These are phyloP conservation scores for Mamestra configurata DNA, from an alignment of 1,140 invertebrate genomes.

Conservation along the genomic window DNA sequence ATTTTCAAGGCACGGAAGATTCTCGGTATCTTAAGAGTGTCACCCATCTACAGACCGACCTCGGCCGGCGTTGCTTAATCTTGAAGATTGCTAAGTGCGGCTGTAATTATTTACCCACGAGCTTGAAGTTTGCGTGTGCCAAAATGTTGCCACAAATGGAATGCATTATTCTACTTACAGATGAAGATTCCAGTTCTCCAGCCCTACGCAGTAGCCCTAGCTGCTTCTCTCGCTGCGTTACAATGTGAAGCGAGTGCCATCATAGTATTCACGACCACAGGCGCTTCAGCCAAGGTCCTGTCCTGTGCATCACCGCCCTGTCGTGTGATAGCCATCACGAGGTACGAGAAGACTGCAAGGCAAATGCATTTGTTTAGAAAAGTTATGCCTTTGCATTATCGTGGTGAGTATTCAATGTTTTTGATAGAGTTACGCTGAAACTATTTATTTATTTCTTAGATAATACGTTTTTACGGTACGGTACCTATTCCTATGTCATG, in stretches of 20 bases:
- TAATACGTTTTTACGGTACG: no score
- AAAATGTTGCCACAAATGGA: no score
- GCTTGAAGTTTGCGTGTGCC: no score
- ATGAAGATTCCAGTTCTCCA: background rate
- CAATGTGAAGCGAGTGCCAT: conserved; percentile 47
- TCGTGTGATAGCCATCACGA: conserved; percentile 54
- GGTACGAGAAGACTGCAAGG: conserved; percentile 36
- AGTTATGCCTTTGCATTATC: conserved; percentile 56
- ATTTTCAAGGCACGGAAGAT: no score
- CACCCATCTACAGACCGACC: no score
- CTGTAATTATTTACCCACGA: no score
- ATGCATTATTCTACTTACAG: background rate
- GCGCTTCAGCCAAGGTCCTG: conserved; percentile 51
- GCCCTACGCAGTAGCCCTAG: conserved; percentile 45
- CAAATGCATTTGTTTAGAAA: conserved; percentile 57
- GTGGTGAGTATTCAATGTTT: conserved; percentile 37
- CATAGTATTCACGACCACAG: conserved; percentile 53
- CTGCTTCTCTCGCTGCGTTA: conserved; percentile 52
- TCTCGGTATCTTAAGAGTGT: no score
- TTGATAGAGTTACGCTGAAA: no score
- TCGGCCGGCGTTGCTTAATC: no score
- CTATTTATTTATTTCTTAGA: no score
- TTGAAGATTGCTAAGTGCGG: no score
- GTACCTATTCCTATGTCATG: no score
- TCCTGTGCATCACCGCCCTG: conserved; percentile 53